Base-by-base conservation (phyloP, 92 coral and sea anemone species). In the Parazoanthus darwini region DNA sequence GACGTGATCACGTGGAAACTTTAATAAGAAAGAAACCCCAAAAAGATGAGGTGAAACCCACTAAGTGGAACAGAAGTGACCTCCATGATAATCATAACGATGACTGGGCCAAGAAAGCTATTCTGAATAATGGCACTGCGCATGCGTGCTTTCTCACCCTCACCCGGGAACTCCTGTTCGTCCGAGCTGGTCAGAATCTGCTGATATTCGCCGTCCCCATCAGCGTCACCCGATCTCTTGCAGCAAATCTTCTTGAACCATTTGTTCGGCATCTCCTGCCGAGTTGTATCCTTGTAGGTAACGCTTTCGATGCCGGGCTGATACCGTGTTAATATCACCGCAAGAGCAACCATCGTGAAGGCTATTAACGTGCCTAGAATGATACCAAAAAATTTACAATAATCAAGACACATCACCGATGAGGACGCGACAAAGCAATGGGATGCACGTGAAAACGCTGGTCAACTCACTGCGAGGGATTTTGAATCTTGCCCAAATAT, bases 271-370 rank as follows among this genome's bases (percentile, higher is more conserved):
- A 79, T 33, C 33, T 81, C 76, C 11, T 63, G 51, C 51, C 90
- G 92, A 42, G 81, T 80, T 39, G 70, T 58, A 51, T 86, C 88
- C 38, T 87, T 76, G 33, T 89, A 81, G 5, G 90, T 74, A 16
- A 86, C 92, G 65, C 89, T 88, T 74, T 82, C 86, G 6, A 87
- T 88, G 15, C 87, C 95, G 20, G 94, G 93, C 89, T 83, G 92
- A 58, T 92, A 94, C 36, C 98, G 88, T 2, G 91, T 72, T 3
- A 94, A 63, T 44, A 95, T 35, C 16, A 95, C 96, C 71, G 92
- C 78, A 20, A 95, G 75, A 65, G 98, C 90, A 36, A 95, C 98
- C 84, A 95, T 85, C 11, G 95, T 92, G 88, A 89, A 92, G 11
- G 95, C 94, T 23, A 92, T 88, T 16, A 92, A 74, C 5, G 96